Conservation (phyloP, 2,113 vertebrate species). For the Strix uralensis region DNA sequence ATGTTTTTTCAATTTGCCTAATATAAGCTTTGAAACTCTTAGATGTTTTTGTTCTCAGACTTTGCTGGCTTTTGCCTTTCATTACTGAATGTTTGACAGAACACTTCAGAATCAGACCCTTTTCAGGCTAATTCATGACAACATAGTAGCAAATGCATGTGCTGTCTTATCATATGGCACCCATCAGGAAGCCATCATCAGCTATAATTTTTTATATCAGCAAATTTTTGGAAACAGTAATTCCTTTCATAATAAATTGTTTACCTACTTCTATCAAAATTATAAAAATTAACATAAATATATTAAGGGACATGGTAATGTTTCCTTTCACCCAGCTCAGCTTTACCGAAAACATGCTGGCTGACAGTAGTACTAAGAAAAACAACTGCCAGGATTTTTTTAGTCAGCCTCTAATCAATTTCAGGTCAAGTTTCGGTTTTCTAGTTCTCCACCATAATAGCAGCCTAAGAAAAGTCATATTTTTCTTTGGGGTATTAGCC, state of each 20-base stretch:
- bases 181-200: neutral
- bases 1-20: neutral
- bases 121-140: neutral
- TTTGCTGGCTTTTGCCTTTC: neutral
- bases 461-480: neutral
- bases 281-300: neutral
- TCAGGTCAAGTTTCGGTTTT: neutral
- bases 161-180: neutral
- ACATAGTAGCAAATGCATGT: neutral
- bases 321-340: neutral
- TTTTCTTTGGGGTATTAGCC: neutral
- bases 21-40: neutral
- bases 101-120: neutral
- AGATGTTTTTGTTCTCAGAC: neutral
- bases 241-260: neutral
- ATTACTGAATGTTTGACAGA: neutral
- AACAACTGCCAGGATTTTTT: neutral
- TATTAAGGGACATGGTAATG: neutral
- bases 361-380: neutral
- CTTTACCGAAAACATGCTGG: neutral
- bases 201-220: neutral
- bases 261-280: neutral
- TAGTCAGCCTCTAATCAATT: neutral
- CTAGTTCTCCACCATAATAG: neutral
- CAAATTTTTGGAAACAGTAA: neutral